Base-by-base conservation (phyloP, 2,888 invertebrate species). In the Aphidius colemani region DNA sequence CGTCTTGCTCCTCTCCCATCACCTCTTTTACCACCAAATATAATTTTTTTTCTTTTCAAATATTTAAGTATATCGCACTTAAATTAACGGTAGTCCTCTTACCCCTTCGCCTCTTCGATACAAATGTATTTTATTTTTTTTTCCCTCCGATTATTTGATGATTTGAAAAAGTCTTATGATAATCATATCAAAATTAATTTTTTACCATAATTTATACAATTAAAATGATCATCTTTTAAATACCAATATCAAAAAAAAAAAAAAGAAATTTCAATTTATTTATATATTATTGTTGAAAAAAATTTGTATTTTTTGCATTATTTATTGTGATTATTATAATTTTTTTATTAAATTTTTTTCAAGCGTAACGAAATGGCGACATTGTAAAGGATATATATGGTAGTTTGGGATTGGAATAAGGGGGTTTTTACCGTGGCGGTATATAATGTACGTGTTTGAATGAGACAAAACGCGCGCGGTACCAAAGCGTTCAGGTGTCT, bases 61-160 rank as follows among this genome's bases (percentile, higher is more conserved):
- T 2, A 30, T 30, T 30, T 5, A 57, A 50, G 60, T 43, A 51
- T 41, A 50, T 44, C 50, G 46, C 53, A 18, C 57, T 57, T 30
- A 64, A 69, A 70, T 66, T 65, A 66, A 68, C 68, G 69, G 70
- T 69, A 70, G 69, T 63, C 40, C 44, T 44, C 61, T 18, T 18
- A 18, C 43, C 53, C 53, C 63, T 53, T 57, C 44, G 39, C 64
- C 50, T 50, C 51, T 59, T 41, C 56, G 53, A 53, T 59, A 67
- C 53, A 63, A 63, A 68, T 65, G 63, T 63, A 67, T 69, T 67
- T 68, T 59, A 67, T 69, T 69, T 67, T 63, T 64, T 51, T 61
- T 60, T 49, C 30, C n/a, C 13, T 56, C 55, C 44, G 8, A 43
- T 56, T 44, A 44, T 55, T 8, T 44, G 44, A 56, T 45, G 43